Base-by-base conservation (phyloP, 2,797 vertebrate genomes). In the Dallia pectoralis region DNA sequence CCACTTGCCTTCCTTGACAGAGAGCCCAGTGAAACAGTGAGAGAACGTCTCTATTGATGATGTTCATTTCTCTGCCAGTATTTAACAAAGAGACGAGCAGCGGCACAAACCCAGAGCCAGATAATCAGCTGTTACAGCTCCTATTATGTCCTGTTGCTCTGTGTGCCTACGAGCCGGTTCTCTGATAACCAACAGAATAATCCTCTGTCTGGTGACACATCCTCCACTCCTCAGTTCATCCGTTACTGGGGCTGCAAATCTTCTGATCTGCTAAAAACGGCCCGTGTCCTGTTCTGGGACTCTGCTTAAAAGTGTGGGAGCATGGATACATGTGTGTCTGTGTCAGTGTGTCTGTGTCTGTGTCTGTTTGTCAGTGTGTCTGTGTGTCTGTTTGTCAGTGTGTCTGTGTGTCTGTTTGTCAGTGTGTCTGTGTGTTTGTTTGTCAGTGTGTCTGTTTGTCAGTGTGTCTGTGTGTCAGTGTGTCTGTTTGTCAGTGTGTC, bases 81-180 rank as follows among this genome's bases (percentile, higher is more conserved):
- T 78, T 81, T 69, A 89, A 86, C 83, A 87, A 85, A 86, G 77
- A 76, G 59, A 6, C 15, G 51, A 56, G 51, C 51, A 61, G 59
- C 0, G 14, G 74, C 70, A 74, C 75, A 79, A 80, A 75, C 36
- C 77, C 14, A 71, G 25, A 1, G 5, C 77, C 25, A 74, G 80
- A 82, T 84, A 79, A 84, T 32, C 79, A 44, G 59, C 44, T 0
- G 49, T 59, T 0, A 30, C 79, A 75, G 65, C 70, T 56, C 67
- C 18, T 19, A 69, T 30, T 61, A 72, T 56, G 59, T 75, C 64
- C 49, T 76, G 44, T 49, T 76, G 76, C 73, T 78, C 75, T 77
- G 63, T 63, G 70, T 71, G 61, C 27, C 61, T 74, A 81, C 79
- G 78, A 81, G 82, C 76, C 71, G 69, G 67, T 74, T 83, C 73